A percentile compares a stretch with the other conserved stretches of the same genome.
phyloP scores from a whole-genome alignment of 2,888 invertebrate genomes.

The Drosophila algonquin region DNA sequence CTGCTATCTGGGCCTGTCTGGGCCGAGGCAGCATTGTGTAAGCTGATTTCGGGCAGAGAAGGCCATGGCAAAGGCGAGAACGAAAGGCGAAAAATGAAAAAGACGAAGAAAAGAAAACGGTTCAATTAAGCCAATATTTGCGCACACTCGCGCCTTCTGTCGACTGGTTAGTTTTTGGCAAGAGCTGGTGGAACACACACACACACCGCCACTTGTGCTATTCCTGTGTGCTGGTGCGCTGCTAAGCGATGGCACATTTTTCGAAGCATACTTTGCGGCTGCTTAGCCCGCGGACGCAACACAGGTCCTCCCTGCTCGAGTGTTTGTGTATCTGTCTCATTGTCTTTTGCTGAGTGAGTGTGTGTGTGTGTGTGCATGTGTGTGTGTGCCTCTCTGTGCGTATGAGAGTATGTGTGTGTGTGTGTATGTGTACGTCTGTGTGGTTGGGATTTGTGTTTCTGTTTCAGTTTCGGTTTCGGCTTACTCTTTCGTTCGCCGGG shows the following conservation, averaged over 20 bases:
- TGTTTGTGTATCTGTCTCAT: conserved; percentile 44
- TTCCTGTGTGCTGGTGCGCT: conserved; percentile 1
- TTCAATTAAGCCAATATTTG: conserved; percentile 79
- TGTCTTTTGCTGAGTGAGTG: conserved; percentile 3
- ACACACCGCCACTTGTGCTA: not conserved
- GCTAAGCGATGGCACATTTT: conserved; percentile 60
- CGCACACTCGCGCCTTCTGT: conserved; percentile 63
- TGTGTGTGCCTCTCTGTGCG: conserved; percentile 1
- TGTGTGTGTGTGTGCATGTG: not conserved
- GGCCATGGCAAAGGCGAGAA: conserved; percentile 43
- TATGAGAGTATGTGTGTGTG: conserved; percentile 10
- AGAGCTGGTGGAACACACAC: not conserved
- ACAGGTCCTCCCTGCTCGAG: conserved; percentile 29
- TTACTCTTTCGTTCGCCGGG: conserved; percentile 23
- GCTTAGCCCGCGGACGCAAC: conserved; percentile 47
- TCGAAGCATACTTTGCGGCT: conserved; percentile 62
- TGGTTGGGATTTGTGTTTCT: conserved; percentile 40
- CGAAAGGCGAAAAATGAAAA: conserved; percentile 8
- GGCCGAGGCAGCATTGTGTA: conserved; percentile 26
- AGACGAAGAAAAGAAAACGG: conserved; percentile 40
- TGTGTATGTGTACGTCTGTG: conserved; percentile 27
- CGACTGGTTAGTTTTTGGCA: conserved; percentile 23
- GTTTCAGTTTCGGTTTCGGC: conserved; percentile 42
- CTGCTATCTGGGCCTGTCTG: not conserved
- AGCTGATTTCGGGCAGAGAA: conserved; percentile 15